These are phyloP conservation scores for Phymorhynchus buccinoides DNA, from an alignment of 1,140 invertebrate species.

Conservation along the genomic window DNA sequence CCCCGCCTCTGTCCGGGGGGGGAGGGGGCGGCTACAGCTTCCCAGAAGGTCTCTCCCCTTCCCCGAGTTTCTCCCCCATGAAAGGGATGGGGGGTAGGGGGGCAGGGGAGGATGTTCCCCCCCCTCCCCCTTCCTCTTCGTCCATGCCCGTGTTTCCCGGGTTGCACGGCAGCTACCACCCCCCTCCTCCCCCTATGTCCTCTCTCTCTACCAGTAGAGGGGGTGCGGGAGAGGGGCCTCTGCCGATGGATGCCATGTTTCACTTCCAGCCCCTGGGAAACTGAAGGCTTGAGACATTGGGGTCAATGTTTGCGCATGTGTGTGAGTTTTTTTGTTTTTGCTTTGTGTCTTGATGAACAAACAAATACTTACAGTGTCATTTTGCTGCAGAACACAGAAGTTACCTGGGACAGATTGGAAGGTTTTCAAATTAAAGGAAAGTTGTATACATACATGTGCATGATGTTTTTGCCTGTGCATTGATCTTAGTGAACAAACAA, in stretches of 20 bases:
- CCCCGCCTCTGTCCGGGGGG: neutral
- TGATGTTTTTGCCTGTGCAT: no score
- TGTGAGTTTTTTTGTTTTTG: no score
- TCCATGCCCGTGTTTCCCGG: neutral
- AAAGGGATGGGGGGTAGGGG: neutral
- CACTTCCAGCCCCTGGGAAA: neutral
- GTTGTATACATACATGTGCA: no score
- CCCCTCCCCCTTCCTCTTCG: no score
- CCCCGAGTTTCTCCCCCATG: neutral
- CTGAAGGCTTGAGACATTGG: neutral
- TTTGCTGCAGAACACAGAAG: no score
- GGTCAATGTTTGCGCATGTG: no score
- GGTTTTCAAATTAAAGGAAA: no score
- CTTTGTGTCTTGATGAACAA: no score
- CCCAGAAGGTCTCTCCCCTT: neutral
- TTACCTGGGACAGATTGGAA: no score
- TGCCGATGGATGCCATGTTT: neutral
- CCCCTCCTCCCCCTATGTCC: neutral
- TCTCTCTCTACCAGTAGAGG: neutral
- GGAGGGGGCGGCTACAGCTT: neutral
- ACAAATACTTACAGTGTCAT: no score
- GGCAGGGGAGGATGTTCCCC: no score
- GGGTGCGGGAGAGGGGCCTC: neutral
- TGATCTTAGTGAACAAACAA: no score
- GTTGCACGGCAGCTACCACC: neutral